Conservation (phyloP, 2,888 invertebrate genomes). For the Hofmannophila pseudospretella region DNA sequence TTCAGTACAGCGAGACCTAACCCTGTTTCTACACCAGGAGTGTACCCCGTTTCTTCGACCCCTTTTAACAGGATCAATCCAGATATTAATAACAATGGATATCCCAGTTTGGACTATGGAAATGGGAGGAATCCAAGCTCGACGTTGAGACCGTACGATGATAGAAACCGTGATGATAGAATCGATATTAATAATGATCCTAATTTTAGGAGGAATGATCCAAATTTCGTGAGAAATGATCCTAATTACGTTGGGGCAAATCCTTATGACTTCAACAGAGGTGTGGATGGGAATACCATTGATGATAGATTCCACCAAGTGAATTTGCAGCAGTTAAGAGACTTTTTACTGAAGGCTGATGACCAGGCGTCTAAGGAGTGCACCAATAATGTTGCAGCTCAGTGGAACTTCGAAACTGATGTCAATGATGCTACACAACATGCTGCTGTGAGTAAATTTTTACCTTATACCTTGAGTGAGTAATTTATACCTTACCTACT, state of each 20-base stretch:
- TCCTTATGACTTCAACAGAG: slow-evolving; percentile 62
- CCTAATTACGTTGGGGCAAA: slow-evolving; percentile 62
- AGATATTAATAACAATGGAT: slow-evolving; percentile 68
- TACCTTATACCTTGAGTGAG: too few relatives aligned
- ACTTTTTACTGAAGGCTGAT: slow-evolving; percentile 84
- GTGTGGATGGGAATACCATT: slow-evolving; percentile 47
- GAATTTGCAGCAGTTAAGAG: slow-evolving; percentile 68
- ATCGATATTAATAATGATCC: slow-evolving; percentile 67
- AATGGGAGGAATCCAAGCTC: slow-evolving; percentile 51
- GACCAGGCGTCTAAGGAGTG: slow-evolving; percentile 88
- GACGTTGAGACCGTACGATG: slow-evolving; percentile 46
- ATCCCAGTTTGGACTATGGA: slow-evolving; percentile 52
- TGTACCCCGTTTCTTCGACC: slow-evolving; percentile 56
- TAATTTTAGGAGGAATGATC: slow-evolving; percentile 67
- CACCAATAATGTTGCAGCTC: slow-evolving; percentile 90
- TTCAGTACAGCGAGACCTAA: slow-evolving; percentile 51
- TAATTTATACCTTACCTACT: too few relatives aligned
- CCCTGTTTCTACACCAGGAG: slow-evolving; percentile 38
- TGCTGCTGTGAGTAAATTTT: slow-evolving; percentile 84
- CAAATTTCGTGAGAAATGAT: slow-evolving; percentile 69
- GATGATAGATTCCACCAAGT: slow-evolving; percentile 64
- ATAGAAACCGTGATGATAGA: slow-evolving; percentile 58
- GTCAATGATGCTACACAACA: slow-evolving; percentile 90
- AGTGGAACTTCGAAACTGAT: slow-evolving; percentile 93
- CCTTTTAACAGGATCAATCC: slow-evolving; percentile 57